phyloP scores from a whole-genome alignment of 1,140 invertebrate genomes.

The Brachionus asplanchnoidis region DNA sequence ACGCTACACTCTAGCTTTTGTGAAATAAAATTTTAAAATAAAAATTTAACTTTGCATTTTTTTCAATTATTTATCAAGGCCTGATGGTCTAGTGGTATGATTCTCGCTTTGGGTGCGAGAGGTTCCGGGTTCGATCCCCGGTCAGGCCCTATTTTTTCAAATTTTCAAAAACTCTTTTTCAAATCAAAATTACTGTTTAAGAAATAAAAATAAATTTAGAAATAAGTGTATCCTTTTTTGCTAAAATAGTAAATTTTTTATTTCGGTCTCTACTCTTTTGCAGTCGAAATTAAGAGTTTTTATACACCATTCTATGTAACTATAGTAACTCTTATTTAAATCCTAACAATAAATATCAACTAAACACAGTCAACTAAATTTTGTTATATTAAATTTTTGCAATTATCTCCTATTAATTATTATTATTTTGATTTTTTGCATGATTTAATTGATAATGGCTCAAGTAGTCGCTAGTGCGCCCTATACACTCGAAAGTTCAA shows the following conservation, averaged over 20 bases:
- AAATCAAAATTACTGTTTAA: too few relatives aligned
- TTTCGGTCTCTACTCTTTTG: neutral
- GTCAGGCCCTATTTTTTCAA: conserved; percentile 11
- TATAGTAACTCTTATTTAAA: conserved; percentile 25
- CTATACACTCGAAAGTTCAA: conserved; percentile 15
- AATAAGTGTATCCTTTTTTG: neutral
- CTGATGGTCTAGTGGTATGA: conserved; percentile 36
- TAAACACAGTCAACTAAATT: neutral
- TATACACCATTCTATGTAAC: neutral
- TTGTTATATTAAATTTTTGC: neutral
- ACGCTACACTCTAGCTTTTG: neutral
- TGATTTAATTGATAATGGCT: neutral
- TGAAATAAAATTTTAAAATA: neutral
- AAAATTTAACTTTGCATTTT: neutral
- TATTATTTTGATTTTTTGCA: neutral
- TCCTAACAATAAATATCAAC: neutral
- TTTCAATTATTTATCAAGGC: neutral
- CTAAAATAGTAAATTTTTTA: neutral
- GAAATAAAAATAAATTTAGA: neutral
- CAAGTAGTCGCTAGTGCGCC: conserved; percentile 6
- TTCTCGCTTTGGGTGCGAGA: conserved; percentile 35
- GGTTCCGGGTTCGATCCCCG: conserved; percentile 32
- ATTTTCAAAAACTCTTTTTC: neutral
- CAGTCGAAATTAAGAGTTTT: neutral
- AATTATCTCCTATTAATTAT: neutral